Evolutionary conservation across 2,113 vertebrate genomes (phyloP).

Genomic region (Malurus alboscapulatus): DNA sequence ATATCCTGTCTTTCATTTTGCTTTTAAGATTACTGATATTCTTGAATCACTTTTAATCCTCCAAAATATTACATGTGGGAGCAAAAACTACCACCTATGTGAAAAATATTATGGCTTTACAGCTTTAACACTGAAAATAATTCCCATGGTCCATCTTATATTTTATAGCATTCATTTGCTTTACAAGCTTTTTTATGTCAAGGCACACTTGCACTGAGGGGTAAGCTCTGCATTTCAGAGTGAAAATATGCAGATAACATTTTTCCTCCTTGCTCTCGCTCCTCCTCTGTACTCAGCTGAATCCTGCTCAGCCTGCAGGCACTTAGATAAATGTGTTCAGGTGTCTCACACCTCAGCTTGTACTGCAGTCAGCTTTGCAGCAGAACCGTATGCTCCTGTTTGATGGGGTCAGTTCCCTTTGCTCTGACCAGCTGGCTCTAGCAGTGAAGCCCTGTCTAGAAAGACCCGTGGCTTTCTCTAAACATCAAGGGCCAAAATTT

Average conservation of each 20-base stretch:
- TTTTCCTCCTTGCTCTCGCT: background rate
- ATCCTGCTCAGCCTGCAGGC: background rate
- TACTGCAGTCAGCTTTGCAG: background rate
- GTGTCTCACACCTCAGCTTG: background rate
- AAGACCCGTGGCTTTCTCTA: background rate
- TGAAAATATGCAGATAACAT: background rate
- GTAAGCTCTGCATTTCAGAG: background rate
- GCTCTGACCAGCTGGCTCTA: background rate
- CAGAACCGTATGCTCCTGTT: accelerated
- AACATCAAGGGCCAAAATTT: background rate
- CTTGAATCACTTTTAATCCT: background rate
- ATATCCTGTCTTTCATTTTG: background rate
- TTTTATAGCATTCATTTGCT: background rate
- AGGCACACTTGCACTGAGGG: background rate
- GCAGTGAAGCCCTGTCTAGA: accelerated
- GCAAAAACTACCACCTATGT: background rate
- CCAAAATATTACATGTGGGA: background rate
- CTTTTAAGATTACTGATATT: background rate
- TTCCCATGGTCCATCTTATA: background rate
- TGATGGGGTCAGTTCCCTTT: background rate
- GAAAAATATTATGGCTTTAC: background rate
- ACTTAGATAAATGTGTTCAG: background rate
- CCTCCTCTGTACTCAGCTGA: background rate
- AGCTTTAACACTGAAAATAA: background rate
- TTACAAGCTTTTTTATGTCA: background rate